Conservation (phyloP, 1,140 invertebrate genomes). For the Pseudomyrmex pallidus region DNA sequence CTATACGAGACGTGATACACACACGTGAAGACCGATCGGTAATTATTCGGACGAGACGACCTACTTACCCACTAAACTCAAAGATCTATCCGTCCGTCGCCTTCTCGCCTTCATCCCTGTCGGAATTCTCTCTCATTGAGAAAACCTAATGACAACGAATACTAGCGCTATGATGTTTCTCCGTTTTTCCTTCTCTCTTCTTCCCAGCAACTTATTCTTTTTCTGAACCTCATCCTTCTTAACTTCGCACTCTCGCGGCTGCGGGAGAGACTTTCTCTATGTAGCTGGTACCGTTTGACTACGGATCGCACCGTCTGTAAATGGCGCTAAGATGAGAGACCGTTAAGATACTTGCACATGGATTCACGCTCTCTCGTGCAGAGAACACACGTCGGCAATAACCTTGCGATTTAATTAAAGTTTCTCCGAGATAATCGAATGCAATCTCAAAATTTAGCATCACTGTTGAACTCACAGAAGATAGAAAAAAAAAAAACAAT, state of each 20-base stretch:
- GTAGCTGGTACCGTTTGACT: slow-evolving; percentile 82
- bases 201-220: not conserved
- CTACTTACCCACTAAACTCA: slow-evolving; percentile 84
- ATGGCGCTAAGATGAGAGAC: not conserved
- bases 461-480: no score
- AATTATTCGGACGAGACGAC: slow-evolving; percentile 80
- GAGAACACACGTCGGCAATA: slow-evolving; percentile 14
- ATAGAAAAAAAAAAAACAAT: no score
- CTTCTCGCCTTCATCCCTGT: slow-evolving; percentile 50
- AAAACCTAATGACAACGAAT: not conserved
- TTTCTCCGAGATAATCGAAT: not conserved
- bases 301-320: not conserved
- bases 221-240: slow-evolving; percentile 15
- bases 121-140: slow-evolving; percentile 64
- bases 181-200: slow-evolving; percentile 53
- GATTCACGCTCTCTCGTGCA: not conserved
- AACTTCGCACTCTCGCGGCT: slow-evolving; percentile 44
- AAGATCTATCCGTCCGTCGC: slow-evolving; percentile 62
- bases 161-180: slow-evolving; percentile 34
- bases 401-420: not conserved
- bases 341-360: not conserved
- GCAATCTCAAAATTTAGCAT: no score
- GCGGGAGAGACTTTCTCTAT: slow-evolving; percentile 80
- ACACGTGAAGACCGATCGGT: slow-evolving; percentile 58
- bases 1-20: slow-evolving; percentile 3